Evolutionary conservation across 2,113 vertebrate species (phyloP).

Genomic region (Ornithorhynchus anatinus): DNA sequence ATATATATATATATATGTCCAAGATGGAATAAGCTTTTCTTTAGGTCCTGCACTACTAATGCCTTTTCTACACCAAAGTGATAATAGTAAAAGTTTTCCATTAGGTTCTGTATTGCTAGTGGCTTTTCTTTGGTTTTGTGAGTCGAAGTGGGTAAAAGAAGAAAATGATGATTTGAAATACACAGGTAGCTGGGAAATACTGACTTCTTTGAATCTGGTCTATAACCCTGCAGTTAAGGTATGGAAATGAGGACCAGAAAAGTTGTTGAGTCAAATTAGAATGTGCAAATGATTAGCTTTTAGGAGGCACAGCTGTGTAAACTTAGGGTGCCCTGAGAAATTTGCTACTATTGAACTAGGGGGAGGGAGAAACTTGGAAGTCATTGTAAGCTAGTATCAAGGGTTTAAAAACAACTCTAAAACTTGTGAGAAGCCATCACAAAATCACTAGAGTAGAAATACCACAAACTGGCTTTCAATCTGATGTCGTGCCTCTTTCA

Average conservation of each 20-base stretch:
- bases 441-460: not conserved
- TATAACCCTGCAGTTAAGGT: conserved; percentile 18
- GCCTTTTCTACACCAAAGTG: no score
- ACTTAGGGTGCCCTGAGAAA: not conserved
- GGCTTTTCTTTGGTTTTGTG: not conserved
- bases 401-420: not conserved
- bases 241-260: conserved; percentile 45
- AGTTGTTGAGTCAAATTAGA: conserved; percentile 29
- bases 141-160: not conserved
- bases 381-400: no score
- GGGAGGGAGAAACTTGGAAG: not conserved
- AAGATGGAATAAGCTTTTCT: no score
- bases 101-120: no score
- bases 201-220: conserved; percentile 3
- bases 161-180: conserved; percentile 14
- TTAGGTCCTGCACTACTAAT: no score
- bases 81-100: not conserved
- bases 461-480: not conserved
- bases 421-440: not conserved
- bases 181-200: not conserved
- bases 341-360: not conserved
- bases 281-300: conserved; percentile 50
- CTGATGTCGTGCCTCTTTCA: not conserved
- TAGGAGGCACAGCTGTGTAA: conserved; percentile 13
- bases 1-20: no score